Evolutionary conservation across 2,113 vertebrate genomes (phyloP).

Genomic region (Setophaga coronata): DNA sequence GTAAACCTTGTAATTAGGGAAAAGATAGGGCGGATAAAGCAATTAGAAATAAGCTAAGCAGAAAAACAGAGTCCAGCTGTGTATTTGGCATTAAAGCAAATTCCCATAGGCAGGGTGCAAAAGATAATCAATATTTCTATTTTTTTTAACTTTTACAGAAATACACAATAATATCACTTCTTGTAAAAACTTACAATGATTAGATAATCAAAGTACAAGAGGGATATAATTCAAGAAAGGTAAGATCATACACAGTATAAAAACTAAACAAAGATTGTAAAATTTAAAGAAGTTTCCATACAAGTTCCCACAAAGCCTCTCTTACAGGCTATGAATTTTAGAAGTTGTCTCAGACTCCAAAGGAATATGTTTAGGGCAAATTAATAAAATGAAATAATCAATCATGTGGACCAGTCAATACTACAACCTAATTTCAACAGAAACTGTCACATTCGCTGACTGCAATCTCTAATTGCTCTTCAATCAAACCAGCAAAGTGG

Average conservation of each 20-base stretch:
- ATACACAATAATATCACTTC: neutral
- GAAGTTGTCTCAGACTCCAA: neutral
- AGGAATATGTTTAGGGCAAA: neutral
- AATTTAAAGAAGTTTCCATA: neutral
- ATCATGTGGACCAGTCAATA: neutral
- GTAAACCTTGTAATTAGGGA: neutral
- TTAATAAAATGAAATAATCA: neutral
- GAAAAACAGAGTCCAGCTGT: neutral
- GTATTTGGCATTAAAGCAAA: neutral
- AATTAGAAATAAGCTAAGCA: neutral
- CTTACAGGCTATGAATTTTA: neutral
- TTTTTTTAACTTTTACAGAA: neutral
- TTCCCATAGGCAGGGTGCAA: neutral
- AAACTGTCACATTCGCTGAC: neutral
- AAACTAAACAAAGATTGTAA: neutral
- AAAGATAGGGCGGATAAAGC: neutral
- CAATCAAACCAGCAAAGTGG: neutral
- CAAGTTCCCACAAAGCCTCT: neutral
- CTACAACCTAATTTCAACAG: neutral
- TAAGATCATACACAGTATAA: neutral
- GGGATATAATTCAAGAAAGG: neutral
- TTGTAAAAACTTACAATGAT: neutral
- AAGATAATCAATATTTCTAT: neutral
- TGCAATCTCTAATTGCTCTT: neutral
- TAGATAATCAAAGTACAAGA: neutral